Evolutionary conservation across 53 echinoderm and acorn worm species (phyloP).

Genomic region (Patiria pectinifera): DNA sequence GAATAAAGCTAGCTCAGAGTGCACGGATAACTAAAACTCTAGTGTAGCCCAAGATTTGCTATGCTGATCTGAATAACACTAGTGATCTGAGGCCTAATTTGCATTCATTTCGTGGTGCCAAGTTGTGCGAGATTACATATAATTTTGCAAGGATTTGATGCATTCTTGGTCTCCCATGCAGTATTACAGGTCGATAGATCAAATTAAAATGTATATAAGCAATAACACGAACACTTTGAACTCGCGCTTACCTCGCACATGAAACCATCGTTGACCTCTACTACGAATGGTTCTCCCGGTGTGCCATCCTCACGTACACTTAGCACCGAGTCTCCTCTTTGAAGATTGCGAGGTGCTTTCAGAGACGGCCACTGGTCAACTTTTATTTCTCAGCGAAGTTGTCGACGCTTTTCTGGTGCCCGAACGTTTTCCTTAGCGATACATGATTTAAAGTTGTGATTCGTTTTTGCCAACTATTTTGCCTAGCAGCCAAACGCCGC

Average conservation of each 20-base stretch:
- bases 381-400: not conserved
- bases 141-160: too few species aligned
- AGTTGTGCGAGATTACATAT: too few species aligned
- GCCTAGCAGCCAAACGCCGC: conserved; percentile 26
- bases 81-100: too few species aligned
- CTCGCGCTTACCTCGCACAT: not conserved
- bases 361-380: not conserved
- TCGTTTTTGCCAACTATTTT: not conserved
- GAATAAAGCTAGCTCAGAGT: too few species aligned
- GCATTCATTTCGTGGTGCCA: too few species aligned
- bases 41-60: too few species aligned
- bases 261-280: not conserved
- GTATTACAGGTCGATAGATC: too few species aligned
- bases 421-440: not conserved
- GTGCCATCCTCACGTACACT: not conserved
- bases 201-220: too few species aligned
- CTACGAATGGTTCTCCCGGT: not conserved
- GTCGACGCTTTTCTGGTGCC: not conserved
- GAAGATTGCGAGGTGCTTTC: not conserved
- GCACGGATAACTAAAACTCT: too few species aligned
- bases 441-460: not conserved
- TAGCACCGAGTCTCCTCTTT: not conserved
- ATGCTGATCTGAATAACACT: too few species aligned
- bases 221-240: too few species aligned
- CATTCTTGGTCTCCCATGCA: too few species aligned